Evolutionary conservation across 92 coral and sea anemone genomes (phyloP), one percentile per base, ranked within the genome.

Genomic region (Meandrina meandrites): DNA sequence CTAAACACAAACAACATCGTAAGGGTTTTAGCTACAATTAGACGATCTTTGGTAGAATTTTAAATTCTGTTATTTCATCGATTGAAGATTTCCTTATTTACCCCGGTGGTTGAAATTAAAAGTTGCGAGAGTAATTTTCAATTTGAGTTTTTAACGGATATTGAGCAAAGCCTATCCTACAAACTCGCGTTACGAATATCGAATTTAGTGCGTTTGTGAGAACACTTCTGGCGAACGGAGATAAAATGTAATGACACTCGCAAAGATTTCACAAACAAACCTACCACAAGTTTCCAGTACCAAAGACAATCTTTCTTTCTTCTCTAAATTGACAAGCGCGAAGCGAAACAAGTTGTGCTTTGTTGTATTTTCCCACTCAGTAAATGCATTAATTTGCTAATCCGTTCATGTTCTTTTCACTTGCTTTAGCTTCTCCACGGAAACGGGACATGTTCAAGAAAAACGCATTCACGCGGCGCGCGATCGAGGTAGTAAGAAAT

Each of bases 361-460:
- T 40, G 78, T 73, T 18, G 51, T 73, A 19, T 73, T 19, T 18
- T 19, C 73, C 51, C 53, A 34, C 0, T 4, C 45, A 5, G 15
- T 0, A 22, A 66, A 66, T 66, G 71, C 71, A 66, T 66, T 28
- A 11, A 66, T 66, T 66, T 73, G 19, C 14, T 11, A 8, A 17
- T 18, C n/a, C n/a, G n/a, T 71, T 30, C 17, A 69, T 7, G 27
- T 57, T 4, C 64, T n/a, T 71, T 32, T 71, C 45, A 32, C n/a
- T 32, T 71, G 37, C 34, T 36, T 31, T 71, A 19, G 45, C 51
- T 50, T 78, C 70, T 79, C 71, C 83, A 79, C 28, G 50, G 83
- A 22, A 79, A 79, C 83, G 22, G 17, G 16, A 12, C 47, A 36
- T 56, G 53, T 42, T 32, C 36, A 30, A 16, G n/a, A 79, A 79